A percentile compares a stretch with the other conserved stretches of the same genome.
These are phyloP conservation scores for Desmodus rotundus DNA, from an alignment of 2,113 vertebrate species.

Conservation along the genomic window DNA sequence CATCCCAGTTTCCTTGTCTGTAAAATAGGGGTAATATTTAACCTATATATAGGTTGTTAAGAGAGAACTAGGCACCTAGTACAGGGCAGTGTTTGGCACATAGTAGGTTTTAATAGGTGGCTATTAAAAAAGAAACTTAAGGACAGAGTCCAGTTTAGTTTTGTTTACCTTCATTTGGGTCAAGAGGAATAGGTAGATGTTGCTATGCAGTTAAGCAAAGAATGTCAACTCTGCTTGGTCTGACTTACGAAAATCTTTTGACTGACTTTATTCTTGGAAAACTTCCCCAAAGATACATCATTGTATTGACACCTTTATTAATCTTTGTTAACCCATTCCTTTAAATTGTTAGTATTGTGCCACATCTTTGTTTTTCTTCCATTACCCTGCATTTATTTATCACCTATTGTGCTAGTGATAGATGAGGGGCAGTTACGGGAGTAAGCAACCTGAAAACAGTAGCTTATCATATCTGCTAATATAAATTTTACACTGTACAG, in stretches of 20 bases:
- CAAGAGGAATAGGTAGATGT: not conserved
- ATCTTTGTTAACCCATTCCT: not conserved
- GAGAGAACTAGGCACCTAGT: not conserved
- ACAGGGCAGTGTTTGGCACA: not conserved
- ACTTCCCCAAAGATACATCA: not conserved
- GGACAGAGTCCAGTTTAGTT: not conserved
- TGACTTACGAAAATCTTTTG: not conserved
- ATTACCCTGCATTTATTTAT: conserved; percentile 1
- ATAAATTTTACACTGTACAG: not conserved
- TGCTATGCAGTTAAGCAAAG: not conserved
- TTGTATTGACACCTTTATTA: not conserved
- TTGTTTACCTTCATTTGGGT: not conserved
- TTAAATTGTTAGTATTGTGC: not conserved
- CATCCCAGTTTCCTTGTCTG: not conserved
- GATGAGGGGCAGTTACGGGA: not conserved
- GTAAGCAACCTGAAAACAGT: not conserved
- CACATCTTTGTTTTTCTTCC: not conserved
- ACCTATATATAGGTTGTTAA: not conserved
- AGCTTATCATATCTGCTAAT: not conserved
- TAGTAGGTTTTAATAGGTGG: not conserved
- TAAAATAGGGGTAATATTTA: conserved; percentile 32
- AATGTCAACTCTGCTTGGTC: not conserved
- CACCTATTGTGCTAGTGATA: not conserved
- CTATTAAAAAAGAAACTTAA: not conserved
- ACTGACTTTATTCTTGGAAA: not conserved